phyloP scores from a whole-genome alignment of 2,797 vertebrate genomes.

The Microchirus variegatus region DNA sequence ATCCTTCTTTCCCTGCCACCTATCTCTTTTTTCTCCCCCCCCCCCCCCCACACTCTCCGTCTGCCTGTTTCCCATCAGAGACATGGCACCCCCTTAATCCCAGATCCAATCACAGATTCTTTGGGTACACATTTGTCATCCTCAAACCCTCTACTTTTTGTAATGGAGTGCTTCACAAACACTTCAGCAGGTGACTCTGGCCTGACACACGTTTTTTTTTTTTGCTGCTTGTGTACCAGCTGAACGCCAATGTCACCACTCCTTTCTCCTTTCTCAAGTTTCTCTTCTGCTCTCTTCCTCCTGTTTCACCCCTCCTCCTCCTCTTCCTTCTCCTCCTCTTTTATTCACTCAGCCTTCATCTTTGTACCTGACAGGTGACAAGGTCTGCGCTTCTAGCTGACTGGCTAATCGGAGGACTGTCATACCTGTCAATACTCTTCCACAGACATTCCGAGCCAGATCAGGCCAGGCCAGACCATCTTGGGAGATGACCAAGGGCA shows the following conservation, averaged over 20 bases:
- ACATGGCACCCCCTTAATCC: slow-evolving; percentile 72
- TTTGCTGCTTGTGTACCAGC: slow-evolving; percentile 18
- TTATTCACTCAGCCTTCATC: slow-evolving; percentile 86
- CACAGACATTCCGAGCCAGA: slow-evolving; percentile 48
- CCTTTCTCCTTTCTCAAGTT: slow-evolving; percentile 24
- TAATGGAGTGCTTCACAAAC: slow-evolving; percentile 67
- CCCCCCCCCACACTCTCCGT: slow-evolving; percentile 54
- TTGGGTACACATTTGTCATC: slow-evolving; percentile 74
- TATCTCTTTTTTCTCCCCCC: slow-evolving; percentile 44
- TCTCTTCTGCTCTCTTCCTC: slow-evolving; percentile 6
- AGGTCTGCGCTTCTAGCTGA: slow-evolving; percentile 91
- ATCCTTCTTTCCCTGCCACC: slow-evolving; percentile 48
- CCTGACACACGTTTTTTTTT: slow-evolving; percentile 59
- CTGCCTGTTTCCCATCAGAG: slow-evolving; percentile 67
- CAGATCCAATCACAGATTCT: slow-evolving; percentile 77
- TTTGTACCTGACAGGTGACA: slow-evolving; percentile 96
- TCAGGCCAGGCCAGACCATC: slow-evolving; percentile 41
- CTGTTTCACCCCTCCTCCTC: slow-evolving; percentile 12
- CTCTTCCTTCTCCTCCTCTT: slow-evolving; percentile 18
- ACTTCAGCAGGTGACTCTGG: slow-evolving; percentile 62
- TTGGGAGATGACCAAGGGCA: slow-evolving; percentile 62
- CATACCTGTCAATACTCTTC: slow-evolving; percentile 96
- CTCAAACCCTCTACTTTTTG: slow-evolving; percentile 61
- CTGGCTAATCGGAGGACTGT: slow-evolving; percentile 98
- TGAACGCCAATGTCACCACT: slow-evolving; percentile 22